Percentiles rank a stretch among this genome's conserved stretches.
Conservation (phyloP, 2,797 vertebrate species). For the Lacerta bilineata region DNA sequence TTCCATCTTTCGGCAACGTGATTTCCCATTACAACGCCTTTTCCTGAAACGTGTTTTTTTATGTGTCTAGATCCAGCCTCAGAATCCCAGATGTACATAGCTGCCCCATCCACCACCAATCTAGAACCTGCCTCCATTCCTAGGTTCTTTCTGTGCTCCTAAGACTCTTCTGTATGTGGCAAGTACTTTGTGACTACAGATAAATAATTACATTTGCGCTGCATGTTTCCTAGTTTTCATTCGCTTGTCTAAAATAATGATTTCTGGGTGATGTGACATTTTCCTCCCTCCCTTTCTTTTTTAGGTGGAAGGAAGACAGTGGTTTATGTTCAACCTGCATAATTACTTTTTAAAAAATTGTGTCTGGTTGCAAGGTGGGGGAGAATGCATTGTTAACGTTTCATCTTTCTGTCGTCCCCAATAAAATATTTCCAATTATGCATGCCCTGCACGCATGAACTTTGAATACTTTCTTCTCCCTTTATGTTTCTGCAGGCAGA, state of each 20-base stretch:
- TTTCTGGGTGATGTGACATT: not conserved
- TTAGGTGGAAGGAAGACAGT: not conserved
- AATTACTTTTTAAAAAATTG: conserved; percentile 18
- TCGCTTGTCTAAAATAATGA: not conserved
- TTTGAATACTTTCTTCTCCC: not conserved
- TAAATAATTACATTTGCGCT: not conserved
- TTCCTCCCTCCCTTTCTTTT: not conserved
- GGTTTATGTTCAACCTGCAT: not conserved
- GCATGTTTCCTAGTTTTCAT: not conserved
- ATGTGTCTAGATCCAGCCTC: too few relatives aligned
- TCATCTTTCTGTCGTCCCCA: conserved; percentile 20
- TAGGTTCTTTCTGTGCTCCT: too few relatives aligned
- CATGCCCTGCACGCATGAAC: conserved; percentile 10
- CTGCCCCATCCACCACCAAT: too few relatives aligned
- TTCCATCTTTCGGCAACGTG: too few relatives aligned
- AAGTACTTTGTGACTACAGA: not conserved
- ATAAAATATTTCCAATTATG: conserved; percentile 12
- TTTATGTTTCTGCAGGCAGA: conserved; percentile 20
- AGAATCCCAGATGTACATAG: too few relatives aligned
- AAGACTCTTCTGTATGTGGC: not conserved
- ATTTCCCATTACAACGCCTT: too few relatives aligned
- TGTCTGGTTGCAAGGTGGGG: not conserved
- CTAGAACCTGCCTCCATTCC: too few relatives aligned
- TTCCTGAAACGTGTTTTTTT: too few relatives aligned
- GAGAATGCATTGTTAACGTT: conserved; percentile 2